Conservation (phyloP, 2,888 invertebrate genomes). For the Drosophila barbarae region DNA sequence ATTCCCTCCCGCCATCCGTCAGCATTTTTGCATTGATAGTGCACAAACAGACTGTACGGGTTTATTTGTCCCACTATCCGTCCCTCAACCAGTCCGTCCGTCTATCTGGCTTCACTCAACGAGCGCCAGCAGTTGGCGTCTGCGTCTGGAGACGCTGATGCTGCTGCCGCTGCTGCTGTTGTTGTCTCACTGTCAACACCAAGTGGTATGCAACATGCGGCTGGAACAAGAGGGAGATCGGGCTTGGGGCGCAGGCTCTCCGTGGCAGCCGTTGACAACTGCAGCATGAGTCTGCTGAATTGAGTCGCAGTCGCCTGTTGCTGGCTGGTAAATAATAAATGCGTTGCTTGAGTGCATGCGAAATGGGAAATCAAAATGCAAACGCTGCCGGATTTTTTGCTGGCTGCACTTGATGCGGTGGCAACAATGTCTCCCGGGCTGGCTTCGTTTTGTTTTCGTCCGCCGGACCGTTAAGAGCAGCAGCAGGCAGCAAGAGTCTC, state of each 20-base stretch:
- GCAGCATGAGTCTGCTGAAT: slow-evolving; percentile 70
- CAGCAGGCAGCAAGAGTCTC: slow-evolving; percentile 43
- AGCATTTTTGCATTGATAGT: slow-evolving; percentile 26
- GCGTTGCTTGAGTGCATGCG: slow-evolving; percentile 70
- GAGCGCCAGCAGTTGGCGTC: slow-evolving; percentile 67
- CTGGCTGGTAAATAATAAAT: slow-evolving; percentile 69
- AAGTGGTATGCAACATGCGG: slow-evolving; percentile 68
- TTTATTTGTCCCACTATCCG: slow-evolving; percentile 23
- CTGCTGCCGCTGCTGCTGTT: slow-evolving; percentile 35
- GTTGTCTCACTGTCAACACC: slow-evolving; percentile 59
- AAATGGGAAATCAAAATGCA: slow-evolving; percentile 70
- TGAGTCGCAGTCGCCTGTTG: slow-evolving; percentile 57
- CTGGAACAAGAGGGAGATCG: slow-evolving; percentile 7
- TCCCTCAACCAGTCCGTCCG: slow-evolving; percentile 22
- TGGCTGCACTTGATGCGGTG: slow-evolving; percentile 44
- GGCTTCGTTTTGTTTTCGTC: slow-evolving; percentile 59
- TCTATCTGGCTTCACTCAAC: slow-evolving; percentile 58
- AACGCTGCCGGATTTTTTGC: slow-evolving; percentile 65
- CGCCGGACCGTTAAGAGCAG: slow-evolving; percentile 68
- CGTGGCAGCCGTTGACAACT: slow-evolving; percentile 68
- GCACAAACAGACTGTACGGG: slow-evolving; percentile 34
- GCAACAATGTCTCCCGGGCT: slow-evolving; percentile 42
- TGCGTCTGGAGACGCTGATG: slow-evolving; percentile 42
- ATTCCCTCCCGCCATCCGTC: slow-evolving; percentile 2
- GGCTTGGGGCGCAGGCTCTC: slow-evolving; percentile 50